Evolutionary conservation across 2,797 vertebrate genomes (phyloP), one percentile per base, ranked within the genome.

Genomic region (Poeciliopsis gracilis): DNA sequence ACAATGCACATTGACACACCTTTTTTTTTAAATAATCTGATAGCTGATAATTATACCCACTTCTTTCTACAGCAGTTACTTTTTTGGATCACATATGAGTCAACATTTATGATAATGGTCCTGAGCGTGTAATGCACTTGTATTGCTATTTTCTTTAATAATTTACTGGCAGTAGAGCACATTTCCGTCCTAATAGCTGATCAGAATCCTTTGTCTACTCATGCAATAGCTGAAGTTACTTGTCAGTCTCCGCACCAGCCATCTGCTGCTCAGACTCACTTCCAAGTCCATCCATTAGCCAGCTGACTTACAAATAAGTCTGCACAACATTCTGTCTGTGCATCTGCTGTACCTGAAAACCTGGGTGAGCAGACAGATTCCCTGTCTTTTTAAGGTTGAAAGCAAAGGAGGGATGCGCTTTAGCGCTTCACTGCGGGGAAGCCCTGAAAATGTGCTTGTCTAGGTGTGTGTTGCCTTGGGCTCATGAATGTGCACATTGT

Each of bases 401-500:
- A 78, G 75, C 72, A 82, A 28, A 63, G 78, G 82, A 82, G 86
- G 81, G 85, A 90, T 78, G 75, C 28, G 79, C 87, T 87, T 82
- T 74, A 71, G 45, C 9, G 82, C 91, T 77, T 86, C 82, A 74
- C 91, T 90, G 84, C 86, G 90, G 86, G 91, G 84, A 93, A 90
- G 80, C 89, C 91, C 88, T 90, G 69, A 11, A 85, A 88, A 83
- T 77, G 86, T 91, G 86, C 84, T 78, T 87, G 89, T 89, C 87
- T 87, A 87, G 77, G 82, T 86, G 85, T 86, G 87, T 77, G 85
- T 81, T 85, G 84, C 85, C 85, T 88, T 82, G 72, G 82, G 82
- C 57, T 36, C 73, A 87, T 95, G 93, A 95, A 94, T 93, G 89
- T 84, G 87, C 91, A 92, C 92, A 94, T 94, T 95, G 94, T 95